Evolutionary conservation across 2,888 invertebrate species (phyloP).

Genomic region (Drosophila rubida): DNA sequence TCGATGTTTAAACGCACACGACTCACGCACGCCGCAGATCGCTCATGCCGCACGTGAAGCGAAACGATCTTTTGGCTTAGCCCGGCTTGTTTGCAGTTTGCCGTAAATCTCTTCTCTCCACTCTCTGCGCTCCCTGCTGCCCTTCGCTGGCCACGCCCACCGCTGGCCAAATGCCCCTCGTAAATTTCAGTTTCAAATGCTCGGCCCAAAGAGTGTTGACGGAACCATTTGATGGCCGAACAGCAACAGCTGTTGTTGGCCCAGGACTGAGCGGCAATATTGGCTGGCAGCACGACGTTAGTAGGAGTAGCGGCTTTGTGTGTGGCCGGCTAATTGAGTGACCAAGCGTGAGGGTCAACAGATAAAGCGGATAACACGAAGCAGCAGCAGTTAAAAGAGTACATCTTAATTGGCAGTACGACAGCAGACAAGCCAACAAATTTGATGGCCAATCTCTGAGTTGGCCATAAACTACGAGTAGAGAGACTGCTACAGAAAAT

Average conservation of each 20-base stretch:
- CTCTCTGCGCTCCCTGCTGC: constrained; percentile 36
- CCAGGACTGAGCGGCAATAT: constrained; percentile 12
- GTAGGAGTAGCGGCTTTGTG: constrained; percentile 40
- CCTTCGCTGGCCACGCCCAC: constrained; percentile 63
- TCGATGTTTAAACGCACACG: constrained; percentile 42
- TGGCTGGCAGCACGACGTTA: background rate
- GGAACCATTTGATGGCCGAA: constrained; percentile 56
- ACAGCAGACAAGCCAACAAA: constrained; percentile 26
- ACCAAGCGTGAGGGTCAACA: constrained; percentile 78
- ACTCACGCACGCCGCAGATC: constrained; percentile 58
- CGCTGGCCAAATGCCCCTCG: constrained; percentile 25
- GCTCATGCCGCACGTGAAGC: constrained; percentile 33
- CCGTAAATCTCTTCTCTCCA: constrained; percentile 36
- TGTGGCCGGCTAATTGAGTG: constrained; percentile 77
- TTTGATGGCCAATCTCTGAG: constrained; percentile 27
- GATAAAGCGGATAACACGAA: constrained; percentile 38
- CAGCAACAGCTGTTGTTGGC: constrained; percentile 59
- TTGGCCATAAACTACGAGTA: background rate
- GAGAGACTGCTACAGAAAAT: background rate
- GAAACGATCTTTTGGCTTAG: constrained; percentile 38
- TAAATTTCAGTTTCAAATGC: constrained; percentile 58
- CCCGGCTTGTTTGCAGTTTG: constrained; percentile 40
- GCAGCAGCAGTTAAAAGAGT: constrained; percentile 38
- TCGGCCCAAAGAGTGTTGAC: constrained; percentile 60
- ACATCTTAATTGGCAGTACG: constrained; percentile 47